Conservation (phyloP, 2,888 invertebrate species). For the Athrips mouffetella region DNA sequence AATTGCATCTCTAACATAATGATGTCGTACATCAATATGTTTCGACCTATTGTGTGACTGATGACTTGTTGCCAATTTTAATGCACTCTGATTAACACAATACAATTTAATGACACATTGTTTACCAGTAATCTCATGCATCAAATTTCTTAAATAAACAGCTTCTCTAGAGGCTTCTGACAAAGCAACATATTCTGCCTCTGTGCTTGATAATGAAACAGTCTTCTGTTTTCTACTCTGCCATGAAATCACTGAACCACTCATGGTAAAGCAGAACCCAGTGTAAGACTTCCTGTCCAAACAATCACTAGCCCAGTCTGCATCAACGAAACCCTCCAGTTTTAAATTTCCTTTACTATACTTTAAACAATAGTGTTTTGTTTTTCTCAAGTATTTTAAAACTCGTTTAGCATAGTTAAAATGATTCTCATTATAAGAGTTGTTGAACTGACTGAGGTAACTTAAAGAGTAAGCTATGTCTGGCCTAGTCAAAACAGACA, state of each 20-base stretch:
- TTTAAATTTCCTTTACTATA: constrained; percentile 11
- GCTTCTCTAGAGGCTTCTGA: constrained; percentile 19
- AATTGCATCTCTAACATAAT: too few relatives aligned
- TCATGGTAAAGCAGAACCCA: constrained; percentile 19
- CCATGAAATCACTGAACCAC: constrained; percentile 19
- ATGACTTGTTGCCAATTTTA: too few relatives aligned
- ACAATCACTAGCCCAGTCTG: constrained; percentile 18
- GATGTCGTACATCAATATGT: too few relatives aligned
- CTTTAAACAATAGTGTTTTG: constrained; percentile 18
- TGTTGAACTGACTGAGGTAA: constrained; percentile 24
- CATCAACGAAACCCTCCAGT: constrained; percentile 17
- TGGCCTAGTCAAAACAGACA: constrained; percentile 12
- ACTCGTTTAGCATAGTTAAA: constrained; percentile 19
- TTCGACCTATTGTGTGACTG: too few relatives aligned
- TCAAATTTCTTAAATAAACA: too few relatives aligned
- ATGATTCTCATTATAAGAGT: constrained; percentile 14
- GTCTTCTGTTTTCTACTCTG: constrained; percentile 19
- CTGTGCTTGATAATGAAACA: constrained; percentile 15
- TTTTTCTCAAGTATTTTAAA: constrained; percentile 18
- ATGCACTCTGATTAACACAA: too few relatives aligned
- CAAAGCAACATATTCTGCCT: constrained; percentile 20
- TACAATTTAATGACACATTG: too few relatives aligned
- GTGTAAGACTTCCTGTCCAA: constrained; percentile 20
- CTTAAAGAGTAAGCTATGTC: constrained; percentile 17
- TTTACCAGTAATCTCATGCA: too few relatives aligned